Evolutionary conservation across 2,113 vertebrate genomes (phyloP).

Genomic region (Onychorhynchus coronatus): DNA sequence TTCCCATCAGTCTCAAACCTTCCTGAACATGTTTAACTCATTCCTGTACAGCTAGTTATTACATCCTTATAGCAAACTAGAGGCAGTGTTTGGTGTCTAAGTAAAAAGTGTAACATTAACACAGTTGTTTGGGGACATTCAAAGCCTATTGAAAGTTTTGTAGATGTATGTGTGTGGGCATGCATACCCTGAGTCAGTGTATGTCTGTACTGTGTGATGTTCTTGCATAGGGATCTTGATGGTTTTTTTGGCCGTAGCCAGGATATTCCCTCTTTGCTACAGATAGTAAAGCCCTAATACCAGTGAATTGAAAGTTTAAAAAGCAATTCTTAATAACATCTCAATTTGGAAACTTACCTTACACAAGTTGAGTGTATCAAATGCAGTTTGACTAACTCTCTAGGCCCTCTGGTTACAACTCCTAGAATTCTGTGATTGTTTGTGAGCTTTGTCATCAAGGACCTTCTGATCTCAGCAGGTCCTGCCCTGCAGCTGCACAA

Average conservation of each 20-base stretch:
- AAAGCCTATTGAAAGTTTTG: neutral
- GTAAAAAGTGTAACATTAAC: neutral
- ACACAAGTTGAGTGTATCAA: neutral
- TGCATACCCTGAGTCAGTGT: neutral
- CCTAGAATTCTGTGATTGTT: neutral
- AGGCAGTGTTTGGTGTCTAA: neutral
- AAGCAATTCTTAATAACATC: neutral
- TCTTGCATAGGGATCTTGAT: neutral
- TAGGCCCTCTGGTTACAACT: neutral
- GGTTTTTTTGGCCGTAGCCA: neutral
- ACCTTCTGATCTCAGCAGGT: slow-evolving; percentile 13
- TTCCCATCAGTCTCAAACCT: fast-evolving
- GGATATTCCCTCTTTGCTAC: neutral
- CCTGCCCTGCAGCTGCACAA: neutral
- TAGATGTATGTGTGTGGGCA: neutral
- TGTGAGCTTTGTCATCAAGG: neutral
- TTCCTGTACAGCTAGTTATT: neutral
- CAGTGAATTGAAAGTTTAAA: slow-evolving; percentile 7
- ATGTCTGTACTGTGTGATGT: neutral
- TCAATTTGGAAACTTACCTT: neutral
- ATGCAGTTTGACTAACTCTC: neutral
- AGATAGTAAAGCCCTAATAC: slow-evolving; percentile 1
- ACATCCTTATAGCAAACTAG: neutral
- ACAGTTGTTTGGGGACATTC: neutral
- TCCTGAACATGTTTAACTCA: neutral